Evolutionary conservation across 2,888 invertebrate species (phyloP).

Genomic region (Uloborus plumipes): DNA sequence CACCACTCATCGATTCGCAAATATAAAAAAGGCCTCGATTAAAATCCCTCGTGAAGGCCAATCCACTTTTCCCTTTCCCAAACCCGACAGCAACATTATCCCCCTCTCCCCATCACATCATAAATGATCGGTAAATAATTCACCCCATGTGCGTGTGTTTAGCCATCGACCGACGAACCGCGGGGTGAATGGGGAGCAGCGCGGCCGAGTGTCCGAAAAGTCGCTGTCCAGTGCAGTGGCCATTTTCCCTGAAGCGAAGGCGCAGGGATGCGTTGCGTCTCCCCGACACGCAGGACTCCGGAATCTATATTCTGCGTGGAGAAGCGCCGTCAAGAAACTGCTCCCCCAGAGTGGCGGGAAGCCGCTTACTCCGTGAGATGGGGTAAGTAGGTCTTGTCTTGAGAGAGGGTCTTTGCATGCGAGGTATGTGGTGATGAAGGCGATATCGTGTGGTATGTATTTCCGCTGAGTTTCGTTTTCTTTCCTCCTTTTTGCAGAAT

Average conservation of each 20-base stretch:
- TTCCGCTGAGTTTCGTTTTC: background rate
- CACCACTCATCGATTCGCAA: too few species aligned
- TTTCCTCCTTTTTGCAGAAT: too few species aligned
- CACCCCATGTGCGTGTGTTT: too few species aligned
- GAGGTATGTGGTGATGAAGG: background rate
- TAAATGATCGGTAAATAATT: too few species aligned
- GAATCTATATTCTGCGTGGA: slow-evolving; percentile 54
- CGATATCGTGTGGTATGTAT: background rate
- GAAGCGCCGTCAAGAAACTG: slow-evolving; percentile 11
- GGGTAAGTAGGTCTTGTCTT: slow-evolving; percentile 37
- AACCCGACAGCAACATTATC: too few species aligned
- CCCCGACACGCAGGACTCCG: slow-evolving; percentile 38
- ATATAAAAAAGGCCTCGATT: too few species aligned
- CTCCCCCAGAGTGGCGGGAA: slow-evolving; percentile 46
- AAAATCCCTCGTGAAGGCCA: too few species aligned
- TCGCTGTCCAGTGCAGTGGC: background rate
- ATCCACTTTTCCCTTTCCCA: too few species aligned
- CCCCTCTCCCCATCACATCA: too few species aligned
- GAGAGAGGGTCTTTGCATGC: background rate
- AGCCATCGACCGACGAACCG: too few species aligned
- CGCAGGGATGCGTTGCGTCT: slow-evolving; percentile 48
- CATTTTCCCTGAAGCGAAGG: background rate
- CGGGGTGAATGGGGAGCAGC: too few species aligned
- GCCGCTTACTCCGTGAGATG: slow-evolving; percentile 57
- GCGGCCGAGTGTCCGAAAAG: too few species aligned